phyloP scores from a whole-genome alignment of 2,113 vertebrate species.

The Prinia subflava region DNA sequence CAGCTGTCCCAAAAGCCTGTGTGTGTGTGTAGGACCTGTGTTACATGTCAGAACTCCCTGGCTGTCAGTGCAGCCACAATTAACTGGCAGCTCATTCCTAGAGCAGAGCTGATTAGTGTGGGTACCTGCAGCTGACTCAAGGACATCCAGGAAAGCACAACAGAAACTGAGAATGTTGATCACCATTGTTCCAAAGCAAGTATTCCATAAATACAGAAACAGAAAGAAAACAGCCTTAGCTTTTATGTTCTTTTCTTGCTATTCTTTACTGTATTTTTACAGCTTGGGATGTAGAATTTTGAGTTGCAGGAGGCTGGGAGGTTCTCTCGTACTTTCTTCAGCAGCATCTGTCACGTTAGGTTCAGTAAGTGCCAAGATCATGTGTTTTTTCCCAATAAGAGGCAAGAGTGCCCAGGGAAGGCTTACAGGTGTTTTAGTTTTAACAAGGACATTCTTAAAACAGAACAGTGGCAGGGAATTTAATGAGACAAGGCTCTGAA shows the following conservation, averaged over 20 bases:
- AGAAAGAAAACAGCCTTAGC: constrained; percentile 13
- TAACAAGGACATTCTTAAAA: constrained; percentile 48
- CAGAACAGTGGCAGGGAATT: constrained; percentile 4
- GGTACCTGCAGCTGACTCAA: not conserved
- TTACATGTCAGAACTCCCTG: not conserved
- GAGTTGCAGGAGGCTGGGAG: not conserved
- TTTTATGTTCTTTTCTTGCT: not conserved
- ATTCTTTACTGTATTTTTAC: not conserved
- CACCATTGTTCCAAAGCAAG: not conserved
- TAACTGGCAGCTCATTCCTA: not conserved
- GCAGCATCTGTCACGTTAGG: not conserved
- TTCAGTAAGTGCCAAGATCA: not conserved
- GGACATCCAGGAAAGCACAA: not conserved
- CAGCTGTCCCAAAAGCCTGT: not conserved
- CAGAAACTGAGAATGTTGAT: not conserved
- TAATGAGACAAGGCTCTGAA: constrained; percentile 35
- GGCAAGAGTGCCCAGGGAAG: constrained; percentile 24
- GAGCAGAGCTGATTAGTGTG: not conserved
- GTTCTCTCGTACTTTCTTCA: not conserved
- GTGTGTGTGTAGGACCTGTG: not conserved
- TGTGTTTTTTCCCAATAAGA: not conserved
- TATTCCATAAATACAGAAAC: not conserved
- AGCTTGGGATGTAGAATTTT: not conserved
- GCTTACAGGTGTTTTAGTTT: constrained; percentile 41
- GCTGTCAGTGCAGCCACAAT: not conserved